These are phyloP conservation scores for Sebastes kiyomatsui DNA, from an alignment of 2,797 vertebrate genomes.

Conservation along the genomic window DNA sequence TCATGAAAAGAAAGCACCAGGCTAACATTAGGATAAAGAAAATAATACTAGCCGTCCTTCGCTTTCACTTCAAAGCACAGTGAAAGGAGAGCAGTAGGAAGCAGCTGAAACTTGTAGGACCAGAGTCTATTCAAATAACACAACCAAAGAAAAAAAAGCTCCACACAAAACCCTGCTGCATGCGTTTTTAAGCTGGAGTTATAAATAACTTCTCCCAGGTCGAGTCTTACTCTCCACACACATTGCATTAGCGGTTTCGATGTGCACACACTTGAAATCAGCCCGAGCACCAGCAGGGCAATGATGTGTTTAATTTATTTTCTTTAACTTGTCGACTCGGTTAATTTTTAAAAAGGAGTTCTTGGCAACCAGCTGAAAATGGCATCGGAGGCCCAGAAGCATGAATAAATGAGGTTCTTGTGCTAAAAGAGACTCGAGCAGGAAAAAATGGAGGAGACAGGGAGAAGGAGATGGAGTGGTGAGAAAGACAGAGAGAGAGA, in stretches of 20 bases:
- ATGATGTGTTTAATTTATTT: constrained; percentile 66
- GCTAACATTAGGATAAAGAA: neutral
- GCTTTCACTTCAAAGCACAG: constrained; percentile 9
- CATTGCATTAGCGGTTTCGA: constrained; percentile 1
- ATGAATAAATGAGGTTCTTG: constrained; percentile 77
- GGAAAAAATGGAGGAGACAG: constrained; percentile 1
- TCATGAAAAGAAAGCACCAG: neutral
- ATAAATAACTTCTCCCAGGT: constrained; percentile 40
- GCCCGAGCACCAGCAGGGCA: constrained; percentile 24
- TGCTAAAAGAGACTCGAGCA: constrained; percentile 53
- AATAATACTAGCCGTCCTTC: neutral
- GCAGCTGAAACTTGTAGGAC: neutral
- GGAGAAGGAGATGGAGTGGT: constrained; percentile 17
- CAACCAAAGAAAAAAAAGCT: neutral
- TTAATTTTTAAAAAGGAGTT: constrained; percentile 72
- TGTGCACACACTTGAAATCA: constrained; percentile 27
- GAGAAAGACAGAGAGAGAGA: neutral
- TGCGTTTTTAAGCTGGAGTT: constrained; percentile 9
- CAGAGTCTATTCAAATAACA: neutral
- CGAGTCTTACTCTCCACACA: neutral
- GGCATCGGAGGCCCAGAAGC: constrained; percentile 57
- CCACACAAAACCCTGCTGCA: neutral
- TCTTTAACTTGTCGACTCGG: constrained; percentile 59
- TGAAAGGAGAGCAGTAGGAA: neutral
- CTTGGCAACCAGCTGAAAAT: constrained; percentile 64